phyloP scores from a whole-genome alignment of 1,140 invertebrate species.

The Heliothis virescens region DNA sequence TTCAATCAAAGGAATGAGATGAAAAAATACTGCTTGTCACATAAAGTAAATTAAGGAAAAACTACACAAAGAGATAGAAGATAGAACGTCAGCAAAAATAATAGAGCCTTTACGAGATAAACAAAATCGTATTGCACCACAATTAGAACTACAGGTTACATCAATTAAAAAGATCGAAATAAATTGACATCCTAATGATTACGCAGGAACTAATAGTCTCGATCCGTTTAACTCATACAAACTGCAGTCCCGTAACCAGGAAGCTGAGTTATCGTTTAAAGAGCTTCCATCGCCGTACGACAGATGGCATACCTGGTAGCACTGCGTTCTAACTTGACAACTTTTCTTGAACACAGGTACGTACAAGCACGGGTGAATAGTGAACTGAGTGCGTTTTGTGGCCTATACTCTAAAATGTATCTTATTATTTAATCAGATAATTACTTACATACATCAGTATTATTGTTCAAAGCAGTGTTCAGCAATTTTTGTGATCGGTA shows the following conservation, averaged over 20 bases:
- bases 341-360: background rate
- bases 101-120: no score
- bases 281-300: conserved; percentile 58
- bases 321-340: background rate
- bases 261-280: conserved; percentile 55
- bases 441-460: no score
- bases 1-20: no score
- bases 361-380: no score
- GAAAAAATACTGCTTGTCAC: no score
- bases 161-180: no score
- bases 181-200: conserved; percentile 16
- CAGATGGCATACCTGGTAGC: conserved; percentile 67
- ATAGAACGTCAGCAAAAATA: no score
- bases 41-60: no score
- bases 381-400: background rate
- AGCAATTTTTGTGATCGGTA: no score
- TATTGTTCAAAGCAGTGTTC: no score
- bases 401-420: background rate
- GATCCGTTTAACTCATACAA: conserved; percentile 33
- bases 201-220: conserved; percentile 24
- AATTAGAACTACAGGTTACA: background rate
- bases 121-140: background rate
- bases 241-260: conserved; percentile 23
- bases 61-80: no score
- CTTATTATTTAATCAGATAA: no score